A percentile compares a stretch with the other conserved stretches of the same genome.
Evolutionary conservation across 1,140 invertebrate species (phyloP).

Genomic region (Limonius californicus): DNA sequence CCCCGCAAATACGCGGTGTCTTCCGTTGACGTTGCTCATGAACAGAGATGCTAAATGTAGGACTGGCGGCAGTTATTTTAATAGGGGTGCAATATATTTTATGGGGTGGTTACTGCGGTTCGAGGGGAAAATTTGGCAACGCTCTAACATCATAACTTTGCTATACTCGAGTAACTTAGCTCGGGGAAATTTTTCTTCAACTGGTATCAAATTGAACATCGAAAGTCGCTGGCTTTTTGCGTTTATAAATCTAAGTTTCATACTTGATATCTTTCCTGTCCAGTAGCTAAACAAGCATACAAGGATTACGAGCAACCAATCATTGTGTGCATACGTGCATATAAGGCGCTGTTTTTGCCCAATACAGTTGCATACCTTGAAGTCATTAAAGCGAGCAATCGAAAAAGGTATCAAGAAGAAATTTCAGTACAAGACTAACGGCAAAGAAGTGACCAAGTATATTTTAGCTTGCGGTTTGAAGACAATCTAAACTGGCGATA

Average conservation of each 20-base stretch:
- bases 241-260: background rate
- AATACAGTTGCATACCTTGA: slow-evolving; percentile 11
- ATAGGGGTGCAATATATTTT: slow-evolving; percentile 15
- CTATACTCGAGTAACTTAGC: background rate
- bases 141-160: slow-evolving; percentile 11
- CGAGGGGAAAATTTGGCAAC: slow-evolving; percentile 2
- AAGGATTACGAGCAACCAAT: slow-evolving; percentile 4
- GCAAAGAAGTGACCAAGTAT: background rate
- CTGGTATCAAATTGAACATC: no score
- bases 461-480: slow-evolving; percentile 4
- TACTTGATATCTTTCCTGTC: slow-evolving; percentile 2
- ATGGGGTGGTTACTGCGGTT: slow-evolving; percentile 16
- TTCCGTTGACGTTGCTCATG: background rate
- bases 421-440: background rate
- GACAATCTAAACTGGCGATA: background rate
- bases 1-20: background rate
- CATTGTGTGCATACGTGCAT: slow-evolving; percentile 5
- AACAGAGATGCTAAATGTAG: background rate
- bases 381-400: slow-evolving; percentile 2
- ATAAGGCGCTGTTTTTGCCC: background rate
- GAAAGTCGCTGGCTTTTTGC: no score
- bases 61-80: slow-evolving; percentile 9
- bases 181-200: background rate
- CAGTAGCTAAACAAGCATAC: slow-evolving; percentile 4
- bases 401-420: background rate